Percentiles rank a stretch among this genome's conserved stretches.
Evolutionary conservation across 64 coral and sea anemone species (phyloP).

Genomic region (Pachyseris speciosa): DNA sequence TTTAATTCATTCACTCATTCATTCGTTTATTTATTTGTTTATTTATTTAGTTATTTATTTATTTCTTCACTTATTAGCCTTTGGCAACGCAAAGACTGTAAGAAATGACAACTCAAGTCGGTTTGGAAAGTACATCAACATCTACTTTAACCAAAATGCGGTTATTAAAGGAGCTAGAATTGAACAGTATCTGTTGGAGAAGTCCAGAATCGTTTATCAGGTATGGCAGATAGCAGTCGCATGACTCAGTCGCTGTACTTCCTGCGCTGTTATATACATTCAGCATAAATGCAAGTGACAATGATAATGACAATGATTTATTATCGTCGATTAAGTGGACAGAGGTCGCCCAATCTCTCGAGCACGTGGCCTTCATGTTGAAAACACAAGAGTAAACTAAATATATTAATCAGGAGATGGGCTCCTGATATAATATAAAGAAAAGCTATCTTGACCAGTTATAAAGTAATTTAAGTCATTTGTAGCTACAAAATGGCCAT

Average conservation of each 20-base stretch:
- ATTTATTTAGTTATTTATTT: not conserved
- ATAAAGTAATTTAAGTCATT: too few relatives aligned
- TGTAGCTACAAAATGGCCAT: too few relatives aligned
- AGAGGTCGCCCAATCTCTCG: not conserved
- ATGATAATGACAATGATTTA: too few relatives aligned
- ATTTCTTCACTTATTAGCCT: constrained; percentile 49
- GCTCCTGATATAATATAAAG: too few relatives aligned
- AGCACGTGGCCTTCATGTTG: too few relatives aligned
- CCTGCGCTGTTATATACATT: too few relatives aligned
- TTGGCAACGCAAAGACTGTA: constrained; percentile 93
- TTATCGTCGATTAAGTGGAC: not conserved
- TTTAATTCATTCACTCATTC: too few relatives aligned
- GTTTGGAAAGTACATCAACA: constrained; percentile 94
- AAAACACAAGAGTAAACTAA: too few relatives aligned
- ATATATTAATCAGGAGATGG: too few relatives aligned
- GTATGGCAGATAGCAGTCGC: constrained; percentile 54
- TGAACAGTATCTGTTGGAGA: constrained; percentile 88
- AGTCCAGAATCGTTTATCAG: constrained; percentile 90
- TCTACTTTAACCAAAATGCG: constrained; percentile 78
- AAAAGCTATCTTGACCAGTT: too few relatives aligned
- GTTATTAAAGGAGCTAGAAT: constrained; percentile 89
- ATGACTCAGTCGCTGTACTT: too few relatives aligned
- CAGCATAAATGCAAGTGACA: too few relatives aligned
- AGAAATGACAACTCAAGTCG: constrained; percentile 92
- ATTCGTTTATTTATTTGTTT: not conserved